Percentiles rank a stretch among this genome's conserved stretches.
Evolutionary conservation across 2,888 invertebrate species (phyloP).

Genomic region (Nomada lathburiana): DNA sequence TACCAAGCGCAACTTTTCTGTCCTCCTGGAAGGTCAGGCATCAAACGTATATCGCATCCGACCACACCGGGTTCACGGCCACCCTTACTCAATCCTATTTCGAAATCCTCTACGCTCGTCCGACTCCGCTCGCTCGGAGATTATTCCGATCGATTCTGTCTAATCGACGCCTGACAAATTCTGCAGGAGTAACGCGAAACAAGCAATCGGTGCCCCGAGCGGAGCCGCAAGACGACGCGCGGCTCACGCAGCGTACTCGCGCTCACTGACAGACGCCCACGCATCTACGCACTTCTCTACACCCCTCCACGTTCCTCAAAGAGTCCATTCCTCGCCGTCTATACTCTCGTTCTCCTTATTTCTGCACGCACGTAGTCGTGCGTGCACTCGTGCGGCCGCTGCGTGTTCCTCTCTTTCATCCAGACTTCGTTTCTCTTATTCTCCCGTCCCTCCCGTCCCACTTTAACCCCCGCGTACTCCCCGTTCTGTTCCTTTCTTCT

Average conservation of each 20-base stretch:
- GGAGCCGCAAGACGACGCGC: constrained; percentile 61
- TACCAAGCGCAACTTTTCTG: not conserved
- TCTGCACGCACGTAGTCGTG: not conserved
- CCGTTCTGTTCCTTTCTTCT: not conserved
- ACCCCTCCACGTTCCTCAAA: constrained; percentile 19
- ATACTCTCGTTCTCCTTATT: constrained; percentile 29
- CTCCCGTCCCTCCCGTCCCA: not conserved
- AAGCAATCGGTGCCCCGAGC: constrained; percentile 34
- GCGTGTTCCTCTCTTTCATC: constrained; percentile 14
- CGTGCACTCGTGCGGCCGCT: constrained; percentile 16
- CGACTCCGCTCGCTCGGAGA: not conserved
- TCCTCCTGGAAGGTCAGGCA: constrained; percentile 8
- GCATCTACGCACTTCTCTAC: constrained; percentile 68
- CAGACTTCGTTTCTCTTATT: not conserved
- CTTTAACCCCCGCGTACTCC: no score
- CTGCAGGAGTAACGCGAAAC: constrained; percentile 5
- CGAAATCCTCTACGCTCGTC: not conserved
- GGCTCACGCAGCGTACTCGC: constrained; percentile 71
- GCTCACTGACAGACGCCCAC: constrained; percentile 77
- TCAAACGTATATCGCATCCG: constrained; percentile 12
- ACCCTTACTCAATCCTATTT: not conserved
- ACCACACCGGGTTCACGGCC: not conserved
- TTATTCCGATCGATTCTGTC: not conserved
- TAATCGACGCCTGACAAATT: not conserved
- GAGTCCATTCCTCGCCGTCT: constrained; percentile 1